Conservation (phyloP, 1,140 invertebrate species). For the Zaprionus lachaisei region DNA sequence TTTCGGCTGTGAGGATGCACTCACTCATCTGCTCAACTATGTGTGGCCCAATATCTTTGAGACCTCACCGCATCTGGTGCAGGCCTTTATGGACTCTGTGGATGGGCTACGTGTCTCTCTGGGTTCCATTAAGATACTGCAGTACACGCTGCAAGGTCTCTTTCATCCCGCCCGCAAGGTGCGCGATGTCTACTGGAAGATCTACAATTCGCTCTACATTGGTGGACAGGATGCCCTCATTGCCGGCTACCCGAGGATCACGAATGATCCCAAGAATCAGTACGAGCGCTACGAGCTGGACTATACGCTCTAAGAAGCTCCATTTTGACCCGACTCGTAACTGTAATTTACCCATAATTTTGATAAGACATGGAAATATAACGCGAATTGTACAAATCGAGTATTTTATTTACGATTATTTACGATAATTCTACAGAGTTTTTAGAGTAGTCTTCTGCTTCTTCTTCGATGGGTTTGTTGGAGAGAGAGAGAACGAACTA, state of each 20-base stretch:
- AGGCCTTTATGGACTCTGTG: conserved; percentile 99
- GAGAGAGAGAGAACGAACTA: conserved; percentile 21
- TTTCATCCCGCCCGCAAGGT: conserved; percentile 99
- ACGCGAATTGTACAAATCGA: conserved; percentile 61
- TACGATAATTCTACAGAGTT: conserved; percentile 40
- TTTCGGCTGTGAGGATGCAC: conserved; percentile 99
- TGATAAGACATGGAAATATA: conserved; percentile 38
- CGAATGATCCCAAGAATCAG: conserved; percentile 97
- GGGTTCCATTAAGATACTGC: conserved; percentile 98
- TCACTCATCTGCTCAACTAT: conserved; percentile 98
- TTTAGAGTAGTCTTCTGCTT: conserved; percentile 50
- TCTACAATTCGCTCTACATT: conserved; percentile 99
- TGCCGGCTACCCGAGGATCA: conserved; percentile 97
- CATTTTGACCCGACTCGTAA: background rate
- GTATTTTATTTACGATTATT: conserved; percentile 65
- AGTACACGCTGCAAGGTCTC: conserved; percentile 97
- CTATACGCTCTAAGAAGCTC: conserved; percentile 91
- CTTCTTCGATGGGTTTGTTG: background rate
- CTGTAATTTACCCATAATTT: conserved; percentile 34
- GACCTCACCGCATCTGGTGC: conserved; percentile 99
- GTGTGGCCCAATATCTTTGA: conserved; percentile 99
- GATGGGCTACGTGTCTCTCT: conserved; percentile 98
- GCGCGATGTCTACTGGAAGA: conserved; percentile 99
- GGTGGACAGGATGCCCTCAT: conserved; percentile 99
- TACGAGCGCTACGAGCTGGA: conserved; percentile 98